A percentile compares a stretch with the other conserved stretches of the same genome.
Evolutionary conservation across 2,888 invertebrate genomes (phyloP).

Genomic region (Zeuzera pyrina): DNA sequence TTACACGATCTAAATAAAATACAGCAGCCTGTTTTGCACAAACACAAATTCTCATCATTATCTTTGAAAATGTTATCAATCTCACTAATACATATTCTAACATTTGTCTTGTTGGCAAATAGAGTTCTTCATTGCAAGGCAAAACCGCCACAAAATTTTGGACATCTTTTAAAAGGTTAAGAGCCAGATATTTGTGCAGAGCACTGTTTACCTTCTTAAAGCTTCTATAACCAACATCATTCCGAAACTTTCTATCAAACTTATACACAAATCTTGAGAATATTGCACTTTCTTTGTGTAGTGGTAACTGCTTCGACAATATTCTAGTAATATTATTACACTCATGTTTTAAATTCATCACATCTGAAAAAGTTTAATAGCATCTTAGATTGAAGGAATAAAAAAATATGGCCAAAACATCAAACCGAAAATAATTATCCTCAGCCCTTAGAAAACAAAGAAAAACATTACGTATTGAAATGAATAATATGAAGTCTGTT

Average conservation of each 20-base stretch:
- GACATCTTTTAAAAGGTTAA: constrained; percentile 59
- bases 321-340: constrained; percentile 37
- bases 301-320: constrained; percentile 53
- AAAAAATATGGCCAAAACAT: no score
- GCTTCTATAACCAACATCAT: constrained; percentile 69
- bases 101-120: constrained; percentile 74
- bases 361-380: constrained; percentile 32
- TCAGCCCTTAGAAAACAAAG: no score
- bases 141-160: constrained; percentile 39
- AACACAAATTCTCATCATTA: constrained; percentile 63
- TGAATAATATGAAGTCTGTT: no score
- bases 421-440: no score
- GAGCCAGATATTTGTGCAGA: constrained; percentile 57
- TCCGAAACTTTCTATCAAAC: constrained; percentile 72
- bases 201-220: constrained; percentile 70
- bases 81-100: constrained; percentile 68
- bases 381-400: no score
- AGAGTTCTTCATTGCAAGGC: constrained; percentile 35
- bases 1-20: constrained; percentile 65
- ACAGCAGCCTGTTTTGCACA: constrained; percentile 60
- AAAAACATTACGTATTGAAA: no score
- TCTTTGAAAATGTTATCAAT: constrained; percentile 68
- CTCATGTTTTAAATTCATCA: constrained; percentile 28
- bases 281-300: constrained; percentile 69
- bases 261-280: constrained; percentile 72